A percentile compares a stretch with the other conserved stretches of the same genome.
phyloP scores from a whole-genome alignment of 2,797 vertebrate genomes.

The Thaleichthys pacificus region DNA sequence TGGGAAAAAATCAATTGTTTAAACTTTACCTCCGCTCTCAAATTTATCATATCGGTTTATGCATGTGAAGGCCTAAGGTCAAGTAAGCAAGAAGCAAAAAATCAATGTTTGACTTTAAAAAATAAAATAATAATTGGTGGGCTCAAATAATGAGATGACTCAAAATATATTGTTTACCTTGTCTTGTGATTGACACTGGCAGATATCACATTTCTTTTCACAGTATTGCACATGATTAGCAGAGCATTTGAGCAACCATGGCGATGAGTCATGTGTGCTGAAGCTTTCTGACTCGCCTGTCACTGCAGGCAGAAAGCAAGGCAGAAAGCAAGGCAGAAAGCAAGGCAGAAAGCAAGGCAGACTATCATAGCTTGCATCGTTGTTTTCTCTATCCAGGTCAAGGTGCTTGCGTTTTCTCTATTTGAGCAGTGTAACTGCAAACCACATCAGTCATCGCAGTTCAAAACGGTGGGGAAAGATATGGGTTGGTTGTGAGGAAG shows the following conservation, averaged over 20 bases:
- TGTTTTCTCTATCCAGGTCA: no score
- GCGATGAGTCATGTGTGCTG: slow-evolving; percentile 48
- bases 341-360: no score
- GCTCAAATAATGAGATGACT: no score
- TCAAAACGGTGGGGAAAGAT: background rate
- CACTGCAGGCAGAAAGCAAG: background rate
- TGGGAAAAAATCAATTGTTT: slow-evolving; percentile 36
- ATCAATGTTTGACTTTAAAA: no score
- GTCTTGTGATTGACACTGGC: slow-evolving; percentile 7
- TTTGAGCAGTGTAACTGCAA: background rate
- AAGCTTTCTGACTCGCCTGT: slow-evolving; percentile 32
- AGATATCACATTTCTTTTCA: slow-evolving; percentile 23
- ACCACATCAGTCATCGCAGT: background rate
- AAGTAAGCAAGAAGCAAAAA: no score
- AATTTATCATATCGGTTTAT: background rate
- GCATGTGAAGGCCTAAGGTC: no score
- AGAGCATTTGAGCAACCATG: slow-evolving; percentile 36
- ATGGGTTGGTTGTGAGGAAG: background rate
- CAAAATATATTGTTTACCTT: background rate
- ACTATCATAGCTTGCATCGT: no score
- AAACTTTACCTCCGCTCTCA: slow-evolving; percentile 27
- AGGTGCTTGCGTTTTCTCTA: background rate
- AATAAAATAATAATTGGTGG: no score
- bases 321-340: no score
- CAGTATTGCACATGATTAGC: slow-evolving; percentile 40